A percentile compares a stretch with the other conserved stretches of the same genome.
These are phyloP conservation scores for Pempheris klunzingeri DNA, from an alignment of 2,797 vertebrate genomes.

Conservation along the genomic window DNA sequence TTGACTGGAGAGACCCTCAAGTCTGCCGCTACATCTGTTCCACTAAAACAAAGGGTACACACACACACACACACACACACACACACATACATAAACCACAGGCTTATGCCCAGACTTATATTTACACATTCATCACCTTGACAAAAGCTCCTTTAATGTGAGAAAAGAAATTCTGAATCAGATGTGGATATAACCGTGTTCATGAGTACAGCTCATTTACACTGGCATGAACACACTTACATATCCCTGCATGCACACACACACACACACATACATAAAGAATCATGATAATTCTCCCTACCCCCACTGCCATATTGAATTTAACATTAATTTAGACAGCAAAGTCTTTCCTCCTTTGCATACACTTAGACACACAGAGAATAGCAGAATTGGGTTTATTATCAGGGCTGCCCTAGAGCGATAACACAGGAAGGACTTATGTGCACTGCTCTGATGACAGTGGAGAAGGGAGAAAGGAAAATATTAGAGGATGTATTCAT, in stretches of 20 bases:
- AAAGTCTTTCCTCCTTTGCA: background rate
- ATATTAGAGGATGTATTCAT: background rate
- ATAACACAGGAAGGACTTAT: constrained; percentile 4
- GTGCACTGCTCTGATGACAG: constrained; percentile 18
- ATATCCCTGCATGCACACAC: constrained; percentile 2
- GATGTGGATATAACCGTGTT: constrained; percentile 1
- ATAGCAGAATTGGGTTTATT: constrained; percentile 32
- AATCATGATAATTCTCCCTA: background rate
- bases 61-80: background rate
- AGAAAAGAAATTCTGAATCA: background rate
- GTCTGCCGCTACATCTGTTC: constrained; percentile 68
- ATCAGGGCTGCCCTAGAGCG: constrained; percentile 9
- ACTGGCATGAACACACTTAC: background rate
- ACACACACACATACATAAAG: constrained; percentile 14
- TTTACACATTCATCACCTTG: constrained; percentile 12
- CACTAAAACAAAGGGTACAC: constrained; percentile 37
- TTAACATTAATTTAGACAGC: constrained; percentile 36
- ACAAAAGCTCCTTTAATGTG: constrained; percentile 11
- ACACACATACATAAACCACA: constrained; percentile 7
- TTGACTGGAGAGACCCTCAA: constrained; percentile 69
- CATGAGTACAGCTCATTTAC: background rate
- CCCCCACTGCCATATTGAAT: constrained; percentile 28
- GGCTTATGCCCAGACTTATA: background rate
- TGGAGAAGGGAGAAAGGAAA: background rate
- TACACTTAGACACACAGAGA: constrained; percentile 1